Percentiles rank a stretch among this genome's conserved stretches.
These are phyloP conservation scores for Mus musculus DNA, from an alignment of 2,113 vertebrate species.

Conservation along the genomic window DNA sequence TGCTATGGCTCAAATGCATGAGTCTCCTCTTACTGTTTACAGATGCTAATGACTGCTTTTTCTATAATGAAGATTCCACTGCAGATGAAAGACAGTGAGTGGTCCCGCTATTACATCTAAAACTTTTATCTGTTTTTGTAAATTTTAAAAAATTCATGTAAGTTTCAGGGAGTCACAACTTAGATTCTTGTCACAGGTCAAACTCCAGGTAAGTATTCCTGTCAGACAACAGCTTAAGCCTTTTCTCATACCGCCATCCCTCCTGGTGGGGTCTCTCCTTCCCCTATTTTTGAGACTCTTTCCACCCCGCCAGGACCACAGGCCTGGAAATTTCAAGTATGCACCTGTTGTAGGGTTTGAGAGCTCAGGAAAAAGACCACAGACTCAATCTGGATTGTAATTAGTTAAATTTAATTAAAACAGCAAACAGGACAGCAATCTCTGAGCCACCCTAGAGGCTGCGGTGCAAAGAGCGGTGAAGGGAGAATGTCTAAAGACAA, in stretches of 20 bases:
- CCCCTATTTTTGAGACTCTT: not conserved
- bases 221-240: not conserved
- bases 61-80: not conserved
- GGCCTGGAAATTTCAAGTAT: not conserved
- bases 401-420: not conserved
- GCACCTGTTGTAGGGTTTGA: not conserved
- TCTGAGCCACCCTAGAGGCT: not conserved
- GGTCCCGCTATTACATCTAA: not conserved
- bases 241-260: not conserved
- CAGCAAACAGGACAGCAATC: not conserved
- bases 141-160: not conserved
- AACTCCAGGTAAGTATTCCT: not conserved
- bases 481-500: not conserved
- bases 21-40: not conserved
- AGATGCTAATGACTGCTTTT: not conserved
- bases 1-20: not conserved
- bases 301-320: not conserved
- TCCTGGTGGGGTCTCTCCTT: not conserved
- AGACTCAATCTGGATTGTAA: not conserved
- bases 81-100: not conserved
- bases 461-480: not conserved
- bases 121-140: not conserved
- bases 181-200: not conserved
- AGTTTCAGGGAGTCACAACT: not conserved
- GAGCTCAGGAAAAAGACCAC: not conserved